Base-by-base conservation (phyloP, 2,888 invertebrate species). In the Serrognathus titanus region DNA sequence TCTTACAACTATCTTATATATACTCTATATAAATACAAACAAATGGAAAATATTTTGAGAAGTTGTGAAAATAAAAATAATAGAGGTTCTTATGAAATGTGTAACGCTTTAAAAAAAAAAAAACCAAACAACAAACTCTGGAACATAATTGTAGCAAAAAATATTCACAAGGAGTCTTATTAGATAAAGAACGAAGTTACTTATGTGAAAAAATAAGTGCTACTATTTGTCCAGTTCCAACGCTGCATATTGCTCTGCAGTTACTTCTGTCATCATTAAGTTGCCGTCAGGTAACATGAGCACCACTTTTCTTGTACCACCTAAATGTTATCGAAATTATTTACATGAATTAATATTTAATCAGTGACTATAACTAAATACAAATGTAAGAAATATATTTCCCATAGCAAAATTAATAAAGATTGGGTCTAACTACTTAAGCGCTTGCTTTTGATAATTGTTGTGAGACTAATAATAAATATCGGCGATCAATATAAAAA, bases 231-330 rank as follows among this genome's bases (percentile, higher is more conserved):
- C 78, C 60, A 78, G 63, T 61, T 77, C 77, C 60, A 78, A 66
- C 20, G 88, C 87, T 61, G 88, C 88, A 66, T 88, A 92, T 72
- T 93, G 92, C 70, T 92, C 92, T 68, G 90, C 91, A 67, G 92
- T 89, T 60, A 93, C 86, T 76, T 92, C 91, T 5, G 92, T 92
- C 85, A 92, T 89, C 81, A 92, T 91, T 59, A 92, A 82, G 70
- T 89, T 90, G 61, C 92, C 92, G 73, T 92, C 92, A 7, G 92
- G 92, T 66, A 92, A 79, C 69, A 92, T 80, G n/a, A 92, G 81
- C 6, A 92, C 90, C 13, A 92, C 92, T 74, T 90, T 85, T 68
- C 92, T 82, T 13, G 90, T 91, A 55, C 92, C 92, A 74, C 90
- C 92, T 91, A 71, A 11, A 72, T 71, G 49, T 61, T 65, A 65